Evolutionary conservation across 1,140 invertebrate species (phyloP).

Genomic region (Zaprionus ghesquierei): DNA sequence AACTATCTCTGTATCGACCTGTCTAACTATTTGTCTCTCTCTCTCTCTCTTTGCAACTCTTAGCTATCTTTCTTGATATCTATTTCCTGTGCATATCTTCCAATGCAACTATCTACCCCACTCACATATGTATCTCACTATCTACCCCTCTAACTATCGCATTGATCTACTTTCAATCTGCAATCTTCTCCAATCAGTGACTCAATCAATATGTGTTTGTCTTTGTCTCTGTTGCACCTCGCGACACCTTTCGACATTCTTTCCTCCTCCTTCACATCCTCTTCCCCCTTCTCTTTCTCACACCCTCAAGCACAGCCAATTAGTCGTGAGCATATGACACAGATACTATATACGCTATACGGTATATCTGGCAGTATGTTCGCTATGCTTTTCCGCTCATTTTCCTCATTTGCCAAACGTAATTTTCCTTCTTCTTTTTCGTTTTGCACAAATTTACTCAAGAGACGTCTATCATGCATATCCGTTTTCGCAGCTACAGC

Average conservation of each 20-base stretch:
- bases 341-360: conserved; percentile 41
- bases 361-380: not conserved
- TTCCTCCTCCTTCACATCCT: not conserved
- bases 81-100: not conserved
- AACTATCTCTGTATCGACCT: not conserved
- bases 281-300: not conserved
- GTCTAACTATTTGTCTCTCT: not conserved
- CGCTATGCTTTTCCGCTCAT: conserved; percentile 67
- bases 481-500: conserved; percentile 56
- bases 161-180: not conserved
- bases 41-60: not conserved
- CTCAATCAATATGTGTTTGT: not conserved
- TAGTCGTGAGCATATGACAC: conserved; percentile 62
- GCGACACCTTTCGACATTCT: not conserved
- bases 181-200: not conserved
- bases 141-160: not conserved
- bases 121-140: not conserved
- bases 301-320: conserved; percentile 48
- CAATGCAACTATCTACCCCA: not conserved
- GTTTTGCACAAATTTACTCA: conserved; percentile 15
- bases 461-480: conserved; percentile 62
- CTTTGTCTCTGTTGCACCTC: not conserved
- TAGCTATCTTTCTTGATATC: not conserved
- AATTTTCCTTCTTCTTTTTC: conserved; percentile 43
- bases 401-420: conserved; percentile 69